Conservation (phyloP, 2,888 invertebrate genomes). For the Eumerus sabulonum region DNA sequence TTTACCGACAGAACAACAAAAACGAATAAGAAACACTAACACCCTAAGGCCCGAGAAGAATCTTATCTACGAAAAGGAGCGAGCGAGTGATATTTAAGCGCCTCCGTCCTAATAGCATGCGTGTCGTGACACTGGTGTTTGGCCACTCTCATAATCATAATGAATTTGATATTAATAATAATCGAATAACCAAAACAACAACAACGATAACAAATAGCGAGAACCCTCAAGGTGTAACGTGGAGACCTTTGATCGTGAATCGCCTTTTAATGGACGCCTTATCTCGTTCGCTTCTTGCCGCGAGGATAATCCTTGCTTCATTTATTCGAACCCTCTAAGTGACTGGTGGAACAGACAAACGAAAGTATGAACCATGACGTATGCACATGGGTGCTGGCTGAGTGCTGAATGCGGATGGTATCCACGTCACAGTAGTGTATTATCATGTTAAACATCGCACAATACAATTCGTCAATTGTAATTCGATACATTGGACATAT, state of each 20-base stretch:
- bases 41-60: constrained; percentile 6
- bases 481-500: constrained; percentile 49
- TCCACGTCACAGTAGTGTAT: constrained; percentile 63
- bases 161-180: constrained; percentile 65
- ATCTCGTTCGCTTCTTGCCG: constrained; percentile 43
- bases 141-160: constrained; percentile 59
- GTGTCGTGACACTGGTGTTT: constrained; percentile 69
- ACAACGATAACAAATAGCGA: constrained; percentile 27
- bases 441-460: constrained; percentile 68
- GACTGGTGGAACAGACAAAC: too few species aligned
- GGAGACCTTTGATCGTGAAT: constrained; percentile 10
- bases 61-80: constrained; percentile 58
- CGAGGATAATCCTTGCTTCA: constrained; percentile 59
- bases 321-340: constrained; percentile 61
- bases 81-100: constrained; percentile 62
- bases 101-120: constrained; percentile 59
- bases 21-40: background rate
- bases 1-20: constrained; percentile 15
- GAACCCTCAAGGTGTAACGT: constrained; percentile 17
- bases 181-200: constrained; percentile 29
- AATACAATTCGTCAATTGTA: constrained; percentile 67
- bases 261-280: constrained; percentile 61
- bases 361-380: too few species aligned
- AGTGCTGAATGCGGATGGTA: constrained; percentile 59
- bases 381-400: too few species aligned